These are phyloP conservation scores for Trypoxylus dichotomus DNA, from an alignment of 1,140 invertebrate genomes.

Conservation along the genomic window DNA sequence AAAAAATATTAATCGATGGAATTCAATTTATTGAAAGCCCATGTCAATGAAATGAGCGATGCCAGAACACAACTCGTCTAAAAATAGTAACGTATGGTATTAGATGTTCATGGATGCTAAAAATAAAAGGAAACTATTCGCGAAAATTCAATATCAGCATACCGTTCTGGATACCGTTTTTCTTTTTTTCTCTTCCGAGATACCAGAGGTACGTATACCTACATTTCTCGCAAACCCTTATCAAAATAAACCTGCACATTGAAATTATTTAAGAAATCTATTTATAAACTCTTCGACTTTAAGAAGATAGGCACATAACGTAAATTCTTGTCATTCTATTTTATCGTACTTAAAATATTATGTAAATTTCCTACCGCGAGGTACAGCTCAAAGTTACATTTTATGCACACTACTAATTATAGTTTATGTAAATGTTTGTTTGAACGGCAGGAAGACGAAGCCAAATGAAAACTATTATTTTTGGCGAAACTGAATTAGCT, in stretches of 20 bases:
- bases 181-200: too few species aligned
- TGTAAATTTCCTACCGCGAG: conserved; percentile 14
- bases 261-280: conserved; percentile 12
- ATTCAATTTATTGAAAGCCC: too few species aligned
- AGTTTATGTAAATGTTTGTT: conserved; percentile 11
- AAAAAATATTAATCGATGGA: too few species aligned
- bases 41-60: too few species aligned
- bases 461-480: conserved; percentile 7
- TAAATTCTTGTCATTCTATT: conserved; percentile 20
- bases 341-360: conserved; percentile 15
- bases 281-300: not conserved
- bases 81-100: too few species aligned
- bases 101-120: too few species aligned
- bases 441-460: not conserved
- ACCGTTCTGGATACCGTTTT: too few species aligned
- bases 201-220: not conserved
- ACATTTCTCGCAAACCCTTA: not conserved
- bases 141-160: too few species aligned
- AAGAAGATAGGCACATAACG: not conserved
- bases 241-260: conserved; percentile 5
- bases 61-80: too few species aligned
- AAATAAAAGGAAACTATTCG: too few species aligned
- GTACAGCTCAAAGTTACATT: conserved; percentile 13
- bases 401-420: conserved; percentile 20
- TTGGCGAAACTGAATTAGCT: not conserved